A percentile compares a stretch with the other conserved stretches of the same genome.
These are phyloP conservation scores for Miichthys miiuy DNA, from an alignment of 2,797 vertebrate genomes.

Conservation along the genomic window DNA sequence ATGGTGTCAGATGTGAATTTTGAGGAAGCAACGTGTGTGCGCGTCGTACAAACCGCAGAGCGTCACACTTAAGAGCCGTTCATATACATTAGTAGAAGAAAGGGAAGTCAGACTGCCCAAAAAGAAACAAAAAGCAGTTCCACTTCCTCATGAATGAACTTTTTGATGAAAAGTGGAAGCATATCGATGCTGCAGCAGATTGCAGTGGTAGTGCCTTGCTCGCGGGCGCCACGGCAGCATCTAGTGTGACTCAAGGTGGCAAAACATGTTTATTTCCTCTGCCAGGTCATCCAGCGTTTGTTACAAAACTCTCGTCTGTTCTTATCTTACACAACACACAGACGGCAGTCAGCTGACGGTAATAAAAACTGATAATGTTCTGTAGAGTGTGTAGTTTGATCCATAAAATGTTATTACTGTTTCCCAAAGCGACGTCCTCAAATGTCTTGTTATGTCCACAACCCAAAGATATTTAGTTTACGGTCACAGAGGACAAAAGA, in stretches of 20 bases:
- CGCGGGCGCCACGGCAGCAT: background rate
- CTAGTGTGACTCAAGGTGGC: background rate
- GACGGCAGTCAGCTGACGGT: constrained; percentile 9
- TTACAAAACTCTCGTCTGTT: constrained; percentile 4
- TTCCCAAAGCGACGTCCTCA: no score
- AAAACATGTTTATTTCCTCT: background rate
- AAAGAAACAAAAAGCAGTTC: background rate
- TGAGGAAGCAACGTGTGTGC: background rate
- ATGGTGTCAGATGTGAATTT: background rate
- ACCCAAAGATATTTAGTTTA: no score
- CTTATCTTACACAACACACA: constrained; percentile 14
- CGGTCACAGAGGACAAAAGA: no score
- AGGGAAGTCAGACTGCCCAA: background rate
- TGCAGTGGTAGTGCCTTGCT: background rate
- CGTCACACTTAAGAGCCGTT: background rate
- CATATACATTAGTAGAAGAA: background rate
- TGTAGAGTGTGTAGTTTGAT: no score
- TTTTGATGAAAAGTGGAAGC: background rate
- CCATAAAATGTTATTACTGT: no score
- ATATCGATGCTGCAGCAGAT: background rate
- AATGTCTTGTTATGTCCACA: no score
- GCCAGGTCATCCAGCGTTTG: background rate
- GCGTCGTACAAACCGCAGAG: background rate
- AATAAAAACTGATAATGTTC: background rate
- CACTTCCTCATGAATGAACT: background rate